phyloP scores from a whole-genome alignment of 2,888 invertebrate species.

The Oeneis ivallda region DNA sequence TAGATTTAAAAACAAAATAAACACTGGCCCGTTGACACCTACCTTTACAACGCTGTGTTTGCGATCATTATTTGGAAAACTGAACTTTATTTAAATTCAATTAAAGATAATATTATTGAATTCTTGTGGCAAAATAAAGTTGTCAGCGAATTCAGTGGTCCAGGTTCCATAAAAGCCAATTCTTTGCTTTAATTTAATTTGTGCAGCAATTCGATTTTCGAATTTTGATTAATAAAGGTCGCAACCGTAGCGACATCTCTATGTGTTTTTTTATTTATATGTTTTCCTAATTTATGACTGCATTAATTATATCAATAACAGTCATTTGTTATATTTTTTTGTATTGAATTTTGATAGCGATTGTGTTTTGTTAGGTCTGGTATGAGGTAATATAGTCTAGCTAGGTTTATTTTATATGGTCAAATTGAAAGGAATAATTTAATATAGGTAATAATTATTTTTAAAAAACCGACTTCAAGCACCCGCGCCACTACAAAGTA shows the following conservation, averaged over 20 bases:
- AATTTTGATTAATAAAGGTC: conserved; percentile 58
- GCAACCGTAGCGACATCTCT: conserved; percentile 57
- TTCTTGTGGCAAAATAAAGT: conserved; percentile 1
- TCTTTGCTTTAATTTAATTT: conserved; percentile 64
- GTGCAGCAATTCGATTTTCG: conserved; percentile 49
- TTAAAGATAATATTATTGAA: neutral
- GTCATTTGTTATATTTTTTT: conserved; percentile 26
- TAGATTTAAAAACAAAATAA: conserved; percentile 54
- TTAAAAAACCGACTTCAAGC: too few species aligned
- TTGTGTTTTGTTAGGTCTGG: neutral
- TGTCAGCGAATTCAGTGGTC: conserved; percentile 31
- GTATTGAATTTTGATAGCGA: neutral
- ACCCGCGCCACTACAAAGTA: too few species aligned
- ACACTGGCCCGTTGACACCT: conserved; percentile 54
- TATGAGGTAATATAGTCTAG: neutral
- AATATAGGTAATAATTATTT: too few species aligned
- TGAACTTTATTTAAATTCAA: neutral
- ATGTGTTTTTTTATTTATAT: conserved; percentile 39
- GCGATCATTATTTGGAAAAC: conserved; percentile 3
- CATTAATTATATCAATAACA: conserved; percentile 41
- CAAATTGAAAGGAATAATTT: too few species aligned
- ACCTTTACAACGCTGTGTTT: conserved; percentile 33
- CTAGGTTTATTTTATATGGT: neutral
- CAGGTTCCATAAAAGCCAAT: conserved; percentile 41
- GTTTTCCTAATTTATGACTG: conserved; percentile 39